A percentile compares a stretch with the other conserved stretches of the same genome.
Evolutionary conservation across 2,888 invertebrate genomes (phyloP).

Genomic region (Pristionchus arcanus): DNA sequence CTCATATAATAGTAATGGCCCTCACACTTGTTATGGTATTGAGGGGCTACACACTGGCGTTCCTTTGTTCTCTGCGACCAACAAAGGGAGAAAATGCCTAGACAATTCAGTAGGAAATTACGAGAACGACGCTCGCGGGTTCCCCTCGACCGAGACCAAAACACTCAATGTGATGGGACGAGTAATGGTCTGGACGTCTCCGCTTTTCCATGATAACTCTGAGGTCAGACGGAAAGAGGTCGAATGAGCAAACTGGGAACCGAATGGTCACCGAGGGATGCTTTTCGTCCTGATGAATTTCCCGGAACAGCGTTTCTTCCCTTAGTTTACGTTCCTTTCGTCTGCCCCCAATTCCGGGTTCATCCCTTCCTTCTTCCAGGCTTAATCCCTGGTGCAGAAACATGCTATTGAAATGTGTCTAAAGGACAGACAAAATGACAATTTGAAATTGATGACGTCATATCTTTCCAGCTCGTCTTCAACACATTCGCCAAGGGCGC

Average conservation of each 20-base stretch:
- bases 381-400: neutral
- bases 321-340: neutral
- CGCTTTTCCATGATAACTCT: neutral
- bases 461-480: conserved; percentile 68
- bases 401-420: neutral
- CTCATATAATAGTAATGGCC: neutral
- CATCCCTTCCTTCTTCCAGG: neutral
- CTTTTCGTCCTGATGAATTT: neutral
- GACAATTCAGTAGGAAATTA: neutral
- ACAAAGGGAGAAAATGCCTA: neutral
- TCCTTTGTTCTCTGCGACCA: neutral
- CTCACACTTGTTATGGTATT: neutral
- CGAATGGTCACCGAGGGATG: neutral
- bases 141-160: neutral
- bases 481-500: conserved; percentile 72
- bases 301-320: neutral
- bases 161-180: conserved; percentile 25
- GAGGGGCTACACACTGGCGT: neutral
- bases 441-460: neutral
- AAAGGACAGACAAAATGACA: no score
- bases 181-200: neutral
- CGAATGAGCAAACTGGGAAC: neutral
- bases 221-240: neutral
- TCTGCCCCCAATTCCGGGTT: conserved; percentile 5
- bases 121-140: neutral